Evolutionary conservation across 2,888 invertebrate genomes (phyloP).

Genomic region (Plemyria rubiginata): DNA sequence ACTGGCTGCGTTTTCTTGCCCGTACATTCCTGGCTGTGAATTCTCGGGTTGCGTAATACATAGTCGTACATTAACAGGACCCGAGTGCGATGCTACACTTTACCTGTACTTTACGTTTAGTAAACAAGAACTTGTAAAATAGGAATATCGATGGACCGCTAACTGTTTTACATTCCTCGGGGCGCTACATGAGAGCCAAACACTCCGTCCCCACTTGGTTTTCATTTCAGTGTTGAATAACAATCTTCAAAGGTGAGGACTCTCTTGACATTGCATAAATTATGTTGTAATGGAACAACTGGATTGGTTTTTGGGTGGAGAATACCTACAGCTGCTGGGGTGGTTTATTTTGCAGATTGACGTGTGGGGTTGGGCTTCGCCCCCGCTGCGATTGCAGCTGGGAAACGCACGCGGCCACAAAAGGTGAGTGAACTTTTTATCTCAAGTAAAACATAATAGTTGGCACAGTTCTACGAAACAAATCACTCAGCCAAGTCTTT

Average conservation of each 20-base stretch:
- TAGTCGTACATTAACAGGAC: no score
- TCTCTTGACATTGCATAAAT: conserved; percentile 71
- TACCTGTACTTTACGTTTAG: conserved; percentile 62
- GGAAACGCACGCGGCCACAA: conserved; percentile 86
- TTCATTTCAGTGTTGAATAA: conserved; percentile 59
- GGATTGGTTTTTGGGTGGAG: conserved; percentile 51
- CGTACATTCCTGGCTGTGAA: no score
- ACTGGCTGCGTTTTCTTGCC: no score
- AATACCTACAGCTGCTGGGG: conserved; percentile 47
- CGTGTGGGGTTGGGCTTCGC: conserved; percentile 98
- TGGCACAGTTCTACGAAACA: conserved; percentile 49
- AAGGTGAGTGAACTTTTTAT: conserved; percentile 69
- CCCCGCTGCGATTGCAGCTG: conserved; percentile 93
- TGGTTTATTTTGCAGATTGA: conserved; percentile 90
- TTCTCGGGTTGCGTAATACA: no score
- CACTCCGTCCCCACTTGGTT: conserved; percentile 62
- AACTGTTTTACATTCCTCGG: conserved; percentile 60
- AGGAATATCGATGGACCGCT: conserved; percentile 72
- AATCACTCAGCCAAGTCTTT: conserved; percentile 41
- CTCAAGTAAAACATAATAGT: conserved; percentile 42
- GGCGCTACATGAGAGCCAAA: conserved; percentile 57
- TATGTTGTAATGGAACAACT: conserved; percentile 61
- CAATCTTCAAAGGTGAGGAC: conserved; percentile 79
- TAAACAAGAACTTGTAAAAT: conserved; percentile 75
- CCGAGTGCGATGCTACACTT: conserved; percentile 59